These are phyloP conservation scores for Pseudoatta argentina DNA, from an alignment of 1,140 invertebrate genomes.

Conservation along the genomic window DNA sequence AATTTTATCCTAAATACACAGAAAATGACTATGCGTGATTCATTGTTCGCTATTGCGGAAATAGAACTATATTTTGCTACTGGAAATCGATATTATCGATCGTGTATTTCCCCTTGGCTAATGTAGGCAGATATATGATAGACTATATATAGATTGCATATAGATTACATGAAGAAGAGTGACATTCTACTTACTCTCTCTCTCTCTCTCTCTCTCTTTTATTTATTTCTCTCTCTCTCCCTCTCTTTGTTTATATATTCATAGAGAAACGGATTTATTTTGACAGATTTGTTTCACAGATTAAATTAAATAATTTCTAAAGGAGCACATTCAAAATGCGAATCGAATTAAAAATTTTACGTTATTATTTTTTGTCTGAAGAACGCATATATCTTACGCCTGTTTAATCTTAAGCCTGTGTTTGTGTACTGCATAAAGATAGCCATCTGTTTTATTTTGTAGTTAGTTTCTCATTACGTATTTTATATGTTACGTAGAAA, in stretches of 20 bases:
- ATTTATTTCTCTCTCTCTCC: not conserved
- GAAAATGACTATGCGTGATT: constrained; percentile 25
- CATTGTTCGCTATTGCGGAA: not conserved
- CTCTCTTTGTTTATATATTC: not conserved
- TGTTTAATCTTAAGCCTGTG: not conserved
- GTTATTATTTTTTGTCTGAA: not conserved
- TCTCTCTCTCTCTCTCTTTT: not conserved
- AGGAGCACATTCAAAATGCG: not conserved
- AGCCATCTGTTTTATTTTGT: not conserved
- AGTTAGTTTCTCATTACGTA: not conserved
- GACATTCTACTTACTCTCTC: not conserved
- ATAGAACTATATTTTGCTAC: constrained; percentile 40
- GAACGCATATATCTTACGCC: not conserved
- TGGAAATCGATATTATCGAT: constrained; percentile 52
- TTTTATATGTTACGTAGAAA: not conserved
- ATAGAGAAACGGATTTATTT: not conserved
- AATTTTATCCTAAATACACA: constrained; percentile 52
- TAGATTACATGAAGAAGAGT: constrained; percentile 25
- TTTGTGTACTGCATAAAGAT: not conserved
- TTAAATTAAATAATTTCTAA: not conserved
- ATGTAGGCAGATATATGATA: constrained; percentile 35
- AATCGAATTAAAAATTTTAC: not conserved
- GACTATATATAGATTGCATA: constrained; percentile 37
- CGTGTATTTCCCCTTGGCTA: not conserved
- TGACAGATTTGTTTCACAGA: not conserved